Evolutionary conservation across 2,113 vertebrate species (phyloP), one percentile per base, ranked within the genome.

Genomic region (Eclectus roratus): DNA sequence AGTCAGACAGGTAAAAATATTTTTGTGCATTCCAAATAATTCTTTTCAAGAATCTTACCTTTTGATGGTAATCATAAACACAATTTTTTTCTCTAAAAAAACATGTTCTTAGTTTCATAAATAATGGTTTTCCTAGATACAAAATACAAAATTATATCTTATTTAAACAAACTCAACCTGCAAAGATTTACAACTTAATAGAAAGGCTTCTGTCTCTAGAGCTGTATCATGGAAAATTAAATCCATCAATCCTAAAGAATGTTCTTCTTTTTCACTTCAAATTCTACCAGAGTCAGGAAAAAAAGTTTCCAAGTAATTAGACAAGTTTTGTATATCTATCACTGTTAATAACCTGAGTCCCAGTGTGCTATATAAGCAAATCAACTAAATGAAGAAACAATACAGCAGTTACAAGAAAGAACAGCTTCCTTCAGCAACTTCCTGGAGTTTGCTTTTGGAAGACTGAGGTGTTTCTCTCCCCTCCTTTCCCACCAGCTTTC

Each of bases 181-280:
- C 33, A 80, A 96, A 89, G 94, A 97, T 92, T 93, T 96, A 93
- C 80, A 92, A 55, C 78, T 92, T 95, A 69, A 95, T 95, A 91
- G 74, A 83, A 83, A 80, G 39, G 31, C 69, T 81, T 80, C 60
- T 91, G 37, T 89, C 90, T 89, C 93, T 68, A 61, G 85, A 91
- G 80, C 29, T 1, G 1, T 65, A 95, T 83, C 71, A 72, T 0
- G 10, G 90, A 91, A 96, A 96, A 97, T 95, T 94, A 94, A 97
- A 96, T 84, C 74, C 81, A 93, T 95, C 90, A 95, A 95, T 97
- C 92, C 58, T 56, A 58, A 94, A 37, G 88, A 80, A 44, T 49
- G 31, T 24, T 74, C 55, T 87, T 41, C 17, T 74, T 82, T 88
- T 91, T 68, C 66, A 58, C 65, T 86, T 85, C 31, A 83, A 91